These are phyloP conservation scores for Chloropsis hardwickii DNA, from an alignment of 2,113 vertebrate genomes.

Conservation along the genomic window DNA sequence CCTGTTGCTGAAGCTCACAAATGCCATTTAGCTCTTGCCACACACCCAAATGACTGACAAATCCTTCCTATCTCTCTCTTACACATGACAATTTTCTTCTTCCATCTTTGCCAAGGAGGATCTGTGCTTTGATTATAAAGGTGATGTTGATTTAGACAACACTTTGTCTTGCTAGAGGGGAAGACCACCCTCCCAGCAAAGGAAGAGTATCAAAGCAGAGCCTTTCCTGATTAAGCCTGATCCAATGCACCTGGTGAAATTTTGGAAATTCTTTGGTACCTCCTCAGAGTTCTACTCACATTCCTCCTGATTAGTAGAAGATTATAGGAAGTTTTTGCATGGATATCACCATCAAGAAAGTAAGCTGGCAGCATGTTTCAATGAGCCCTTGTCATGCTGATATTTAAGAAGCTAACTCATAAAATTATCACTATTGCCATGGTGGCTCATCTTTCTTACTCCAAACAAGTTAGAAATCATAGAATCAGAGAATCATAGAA, in stretches of 20 bases:
- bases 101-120: background rate
- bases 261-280: background rate
- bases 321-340: background rate
- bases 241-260: background rate
- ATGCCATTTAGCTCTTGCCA: background rate
- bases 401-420: constrained; percentile 18
- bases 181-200: background rate
- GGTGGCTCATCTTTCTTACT: background rate
- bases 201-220: accelerated
- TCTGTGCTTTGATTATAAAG: background rate
- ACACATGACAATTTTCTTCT: background rate
- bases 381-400: background rate
- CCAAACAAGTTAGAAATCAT: background rate
- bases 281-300: background rate
- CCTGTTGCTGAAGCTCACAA: background rate
- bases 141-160: background rate
- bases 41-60: background rate
- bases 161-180: background rate
- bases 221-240: background rate
- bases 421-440: background rate
- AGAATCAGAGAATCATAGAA: background rate
- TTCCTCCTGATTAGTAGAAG: background rate
- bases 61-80: background rate
- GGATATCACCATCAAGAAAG: background rate
- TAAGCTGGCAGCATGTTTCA: background rate